Evolutionary conservation across 1,140 invertebrate genomes (phyloP).

Genomic region (Meloidogyne exigua): DNA sequence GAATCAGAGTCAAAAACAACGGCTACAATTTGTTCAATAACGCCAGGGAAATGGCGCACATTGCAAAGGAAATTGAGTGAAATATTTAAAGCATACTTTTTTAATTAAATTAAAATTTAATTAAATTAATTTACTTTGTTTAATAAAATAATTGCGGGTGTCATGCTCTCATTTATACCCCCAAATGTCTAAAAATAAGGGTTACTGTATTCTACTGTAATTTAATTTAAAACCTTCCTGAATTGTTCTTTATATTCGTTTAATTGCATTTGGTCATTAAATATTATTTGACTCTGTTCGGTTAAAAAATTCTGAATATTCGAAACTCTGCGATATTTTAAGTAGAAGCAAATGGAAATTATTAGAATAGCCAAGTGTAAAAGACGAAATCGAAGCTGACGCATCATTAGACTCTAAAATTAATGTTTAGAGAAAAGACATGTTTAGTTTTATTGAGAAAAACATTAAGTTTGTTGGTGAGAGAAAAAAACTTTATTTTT

Average conservation of each 20-base stretch:
- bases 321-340: not conserved
- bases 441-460: too few species aligned
- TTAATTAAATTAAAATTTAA: not conserved
- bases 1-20: constrained; percentile 47
- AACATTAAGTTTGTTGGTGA: too few species aligned
- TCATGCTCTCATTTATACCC: constrained; percentile 5
- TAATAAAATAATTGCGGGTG: constrained; percentile 40
- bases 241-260: constrained; percentile 13
- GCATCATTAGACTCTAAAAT: constrained; percentile 9
- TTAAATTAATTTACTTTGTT: constrained; percentile 35
- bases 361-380: constrained; percentile 7
- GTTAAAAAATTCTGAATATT: constrained; percentile 21
- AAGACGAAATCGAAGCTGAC: constrained; percentile 16
- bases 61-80: constrained; percentile 51
- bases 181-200: constrained; percentile 26
- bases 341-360: constrained; percentile 9
- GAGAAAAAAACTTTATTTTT: too few species aligned
- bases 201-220: not conserved
- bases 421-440: not conserved
- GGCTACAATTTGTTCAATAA: constrained; percentile 38
- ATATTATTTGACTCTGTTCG: constrained; percentile 20
- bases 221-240: not conserved
- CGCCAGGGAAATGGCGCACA: constrained; percentile 33
- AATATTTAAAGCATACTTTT: constrained; percentile 49
- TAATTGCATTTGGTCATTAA: not conserved